Evolutionary conservation across 2,113 vertebrate genomes (phyloP), one percentile per base, ranked within the genome.

Genomic region (Neodontobutis hainanensis): DNA sequence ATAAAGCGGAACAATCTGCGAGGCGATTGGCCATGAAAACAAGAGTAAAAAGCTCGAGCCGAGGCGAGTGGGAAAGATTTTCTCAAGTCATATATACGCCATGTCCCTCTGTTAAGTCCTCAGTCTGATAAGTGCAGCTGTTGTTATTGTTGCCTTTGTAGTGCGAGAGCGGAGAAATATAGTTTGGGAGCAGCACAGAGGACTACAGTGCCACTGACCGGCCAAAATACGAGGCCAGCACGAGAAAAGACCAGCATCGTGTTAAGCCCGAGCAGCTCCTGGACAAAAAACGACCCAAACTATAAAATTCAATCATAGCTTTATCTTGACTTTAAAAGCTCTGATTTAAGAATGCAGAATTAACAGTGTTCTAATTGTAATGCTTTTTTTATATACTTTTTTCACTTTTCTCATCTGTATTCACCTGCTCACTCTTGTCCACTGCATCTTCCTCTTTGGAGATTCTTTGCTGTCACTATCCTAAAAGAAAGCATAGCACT

Each of bases 111-210:
- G 62, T 45, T 5, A 38, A 72, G 78, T 75, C 74, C 70, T 49
- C 49, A 5, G 27, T 57, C 62, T 46, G 75, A 82, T 50, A 73
- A 78, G 82, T 56, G 81, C 81, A 82, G 89, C 81, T 89, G 85
- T 86, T 89, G 67, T 87, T 87, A 80, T 89, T 88, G 83, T 84
- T 87, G 83, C 72, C 71, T 86, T 82, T 84, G 84, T 81, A 63
- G 74, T 63, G 70, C 47, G 5, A 59, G 55, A 53, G 61, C 56
- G 63, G 51, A 65, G 63, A 69, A 50, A 63, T n/a, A 34, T 19
- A 77, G 57, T 78, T 75, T 34, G 65, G 49, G 78, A 59, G 72
- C 68, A 68, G 32, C 52, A 2, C 6, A 40, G 80, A 75, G 75
- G 73, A 85, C 79, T 12, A 84, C 81, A 88, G 74, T 88, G 87